These are phyloP conservation scores for Tenebrosternarchus preto DNA, from an alignment of 2,113 vertebrate genomes.

Conservation along the genomic window DNA sequence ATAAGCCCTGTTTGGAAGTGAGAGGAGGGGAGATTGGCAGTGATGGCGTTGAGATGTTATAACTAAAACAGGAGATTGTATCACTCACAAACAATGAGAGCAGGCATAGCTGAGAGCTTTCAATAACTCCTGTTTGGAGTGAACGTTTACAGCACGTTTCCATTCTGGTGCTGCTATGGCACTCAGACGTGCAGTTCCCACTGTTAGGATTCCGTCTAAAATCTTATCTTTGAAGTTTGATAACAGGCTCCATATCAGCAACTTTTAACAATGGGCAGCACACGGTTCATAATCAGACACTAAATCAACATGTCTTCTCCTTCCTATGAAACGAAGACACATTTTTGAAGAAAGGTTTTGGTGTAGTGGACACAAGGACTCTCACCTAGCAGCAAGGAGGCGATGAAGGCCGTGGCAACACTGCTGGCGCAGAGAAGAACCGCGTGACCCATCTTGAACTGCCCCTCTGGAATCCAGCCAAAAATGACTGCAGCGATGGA, in stretches of 20 bases:
- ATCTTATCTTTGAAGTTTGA: slow-evolving; percentile 3
- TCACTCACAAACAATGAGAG: slow-evolving; percentile 33
- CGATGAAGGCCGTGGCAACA: slow-evolving; percentile 95
- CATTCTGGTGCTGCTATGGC: slow-evolving; percentile 3
- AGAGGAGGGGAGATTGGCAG: slow-evolving; percentile 20
- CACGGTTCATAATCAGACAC: neutral
- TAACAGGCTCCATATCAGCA: neutral
- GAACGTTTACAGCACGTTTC: slow-evolving; percentile 10
- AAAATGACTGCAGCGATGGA: slow-evolving; percentile 95
- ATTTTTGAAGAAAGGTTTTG: neutral
- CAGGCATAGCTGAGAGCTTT: neutral
- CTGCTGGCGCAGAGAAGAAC: slow-evolving; percentile 96
- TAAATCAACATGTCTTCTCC: neutral
- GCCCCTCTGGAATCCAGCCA: slow-evolving; percentile 96
- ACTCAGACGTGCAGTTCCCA: neutral
- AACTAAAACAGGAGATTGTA: slow-evolving; percentile 40
- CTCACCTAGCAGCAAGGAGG: slow-evolving; percentile 91
- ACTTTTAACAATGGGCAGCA: neutral
- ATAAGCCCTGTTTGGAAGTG: slow-evolving; percentile 82
- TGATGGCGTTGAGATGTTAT: slow-evolving; percentile 27
- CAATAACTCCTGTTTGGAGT: slow-evolving; percentile 34
- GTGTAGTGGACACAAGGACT: neutral
- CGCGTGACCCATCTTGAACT: slow-evolving; percentile 87
- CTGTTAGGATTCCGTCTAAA: neutral
- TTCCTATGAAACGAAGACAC: neutral